A percentile compares a stretch with the other conserved stretches of the same genome.
Conservation (phyloP, 2,888 invertebrate species). For the Erebia aethiops region DNA sequence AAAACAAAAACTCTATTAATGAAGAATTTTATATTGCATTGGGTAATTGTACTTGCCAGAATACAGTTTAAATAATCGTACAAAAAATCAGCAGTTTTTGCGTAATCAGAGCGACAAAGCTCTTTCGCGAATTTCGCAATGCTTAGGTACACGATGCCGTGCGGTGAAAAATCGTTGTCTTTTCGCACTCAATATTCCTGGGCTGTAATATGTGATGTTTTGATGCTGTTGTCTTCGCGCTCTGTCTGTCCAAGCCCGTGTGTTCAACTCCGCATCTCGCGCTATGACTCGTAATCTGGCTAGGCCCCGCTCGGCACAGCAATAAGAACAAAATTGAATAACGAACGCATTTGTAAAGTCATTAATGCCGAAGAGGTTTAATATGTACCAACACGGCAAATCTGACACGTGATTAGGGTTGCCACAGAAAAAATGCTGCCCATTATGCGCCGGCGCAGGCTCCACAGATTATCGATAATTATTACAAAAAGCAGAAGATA, state of each 20-base stretch:
- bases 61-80: no score
- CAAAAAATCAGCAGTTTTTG: no score
- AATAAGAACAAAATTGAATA: constrained; percentile 60
- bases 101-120: no score
- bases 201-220: background rate
- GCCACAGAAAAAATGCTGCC: constrained; percentile 72
- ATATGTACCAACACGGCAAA: constrained; percentile 69
- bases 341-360: constrained; percentile 68
- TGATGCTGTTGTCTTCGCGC: no score
- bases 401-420: constrained; percentile 82
- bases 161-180: background rate
- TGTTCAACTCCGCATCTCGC: background rate
- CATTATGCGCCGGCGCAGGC: constrained; percentile 75
- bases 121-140: no score
- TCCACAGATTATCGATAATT: constrained; percentile 82
- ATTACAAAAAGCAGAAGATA: constrained; percentile 70
- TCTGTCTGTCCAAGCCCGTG: background rate
- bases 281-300: constrained; percentile 14
- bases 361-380: constrained; percentile 65
- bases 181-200: background rate
- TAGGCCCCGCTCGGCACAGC: constrained; percentile 21
- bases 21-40: no score
- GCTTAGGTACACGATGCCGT: no score
- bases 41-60: no score
- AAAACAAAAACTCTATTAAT: no score